Evolutionary conservation across 2,888 invertebrate genomes (phyloP), one percentile per base, ranked within the genome.

Genomic region (Agrotis ipsilon): DNA sequence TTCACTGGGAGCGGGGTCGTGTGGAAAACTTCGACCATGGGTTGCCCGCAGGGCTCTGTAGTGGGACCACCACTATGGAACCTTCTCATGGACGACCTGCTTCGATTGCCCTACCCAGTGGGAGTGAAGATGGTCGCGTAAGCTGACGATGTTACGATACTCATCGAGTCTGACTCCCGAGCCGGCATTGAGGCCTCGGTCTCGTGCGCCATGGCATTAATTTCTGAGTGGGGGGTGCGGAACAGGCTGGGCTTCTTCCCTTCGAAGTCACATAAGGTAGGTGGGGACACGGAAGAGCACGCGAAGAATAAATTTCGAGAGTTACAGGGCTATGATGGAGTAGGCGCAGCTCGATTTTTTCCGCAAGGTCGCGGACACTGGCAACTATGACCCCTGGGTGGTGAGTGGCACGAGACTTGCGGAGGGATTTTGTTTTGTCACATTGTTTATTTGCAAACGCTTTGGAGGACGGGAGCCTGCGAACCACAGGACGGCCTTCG

Each of bases 31-130:
- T 54, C 69, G 7, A 86, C 84, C 0, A 86, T 51, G 51, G 51
- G 51, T 16, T 85, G 83, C n/a, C 83, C 86, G 13, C 86, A 86
- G 68, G 84, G 82, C 0, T 85, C 85, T 1, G 81, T 83, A 0
- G n/a, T 84, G 27, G 84, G 84, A 0, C 83, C 84, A 0, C 13
- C 75, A 0, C 65, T 85, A 0, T 84, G 88, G 85, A 88, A 86
- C 52, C 14, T 86, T 0, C 63, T 86, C 0, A 9, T 87, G 39
- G 81, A 86, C 39, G 87, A 88, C 66, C 54, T 87, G 49, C 72
- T 87, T 16, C 48, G 72, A 5, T 16, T 86, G 7, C 84, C 85
- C 4, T 27, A 43, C 11, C 84, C 84, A 0, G 55, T n/a, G 11
- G 81, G 78, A 0, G 72, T 77, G 0, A 46, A 48, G 1, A 0